Base-by-base conservation (phyloP, 2,888 invertebrate species). In the Idaea aversata region DNA sequence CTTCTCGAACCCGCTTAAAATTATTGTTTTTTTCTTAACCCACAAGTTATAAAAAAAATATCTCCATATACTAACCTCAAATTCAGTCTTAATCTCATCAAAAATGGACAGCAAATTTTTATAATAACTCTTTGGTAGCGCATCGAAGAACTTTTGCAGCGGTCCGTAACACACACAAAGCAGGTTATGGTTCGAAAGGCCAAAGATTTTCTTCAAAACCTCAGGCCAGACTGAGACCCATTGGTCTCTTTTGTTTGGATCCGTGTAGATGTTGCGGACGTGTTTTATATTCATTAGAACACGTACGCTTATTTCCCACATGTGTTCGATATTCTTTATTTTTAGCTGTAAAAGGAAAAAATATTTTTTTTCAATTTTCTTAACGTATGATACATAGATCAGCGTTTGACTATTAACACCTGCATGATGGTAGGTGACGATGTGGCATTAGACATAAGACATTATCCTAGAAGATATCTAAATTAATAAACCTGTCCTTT, bases 111-210 rank as follows among this genome's bases (percentile, higher is more conserved):
- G 78, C 73, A 95, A 77, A 68, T 94, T 93, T 61, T 93, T 86
- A 75, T 94, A 93, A 75, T 94, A 90, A 68, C 92, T 93, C 75
- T 93, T 91, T 67, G 95, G 94, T 68, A 95, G 83, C 34, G 93
- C 88, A 74, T 95, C 94, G 76, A 93, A 93, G 69, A 95, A 88
- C 77, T 94, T 95, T 76, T 94, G 94, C 66, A 94, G 66, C 3
- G 96, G 93, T 0, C 95, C 95, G 63, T 96, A 95, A 1, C 88
- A 81, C 0, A 96, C 93, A 35, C 95, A 94, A 0, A 95, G 93
- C 25, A 96, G 88, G n/a, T 95, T 95, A 76, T 96, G 95, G 6
- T 94, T 87, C 0, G 97, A 96, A 65, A 91, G 77, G n/a, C 95
- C 94, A 3, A 94, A 84, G 16, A 95, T 64, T 75, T 93, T 95